phyloP scores from a whole-genome alignment of 2,797 vertebrate genomes.

The Rhynchotus rufescens region DNA sequence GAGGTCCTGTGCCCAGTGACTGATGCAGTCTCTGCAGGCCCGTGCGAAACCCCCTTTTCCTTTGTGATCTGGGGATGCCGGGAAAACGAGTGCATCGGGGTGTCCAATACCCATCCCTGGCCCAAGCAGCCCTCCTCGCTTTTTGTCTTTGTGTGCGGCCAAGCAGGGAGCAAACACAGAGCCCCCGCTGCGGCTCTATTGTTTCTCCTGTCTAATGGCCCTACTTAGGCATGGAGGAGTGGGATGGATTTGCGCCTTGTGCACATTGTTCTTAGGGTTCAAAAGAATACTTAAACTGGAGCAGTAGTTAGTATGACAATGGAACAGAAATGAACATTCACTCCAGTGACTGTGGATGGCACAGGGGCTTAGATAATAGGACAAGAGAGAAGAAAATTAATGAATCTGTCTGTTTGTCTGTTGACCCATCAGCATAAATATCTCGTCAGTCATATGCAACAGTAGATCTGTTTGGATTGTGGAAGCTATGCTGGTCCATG shows the following conservation, averaged over 20 bases:
- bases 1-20: slow-evolving; percentile 50
- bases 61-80: slow-evolving; percentile 58
- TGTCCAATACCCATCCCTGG: slow-evolving; percentile 54
- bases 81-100: slow-evolving; percentile 52
- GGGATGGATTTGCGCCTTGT: slow-evolving; percentile 57
- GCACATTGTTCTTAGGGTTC: slow-evolving; percentile 66
- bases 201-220: slow-evolving; percentile 72
- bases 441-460: slow-evolving; percentile 40
- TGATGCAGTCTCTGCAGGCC: slow-evolving; percentile 44
- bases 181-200: slow-evolving; percentile 61
- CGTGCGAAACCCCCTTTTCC: slow-evolving; percentile 33
- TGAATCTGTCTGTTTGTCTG: slow-evolving; percentile 42
- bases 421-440: slow-evolving; percentile 37
- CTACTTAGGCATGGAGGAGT: slow-evolving; percentile 64
- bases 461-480: background rate
- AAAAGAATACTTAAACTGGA: slow-evolving; percentile 73
- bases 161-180: slow-evolving; percentile 61
- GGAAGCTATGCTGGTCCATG: rapidly evolving
- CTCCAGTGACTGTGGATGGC: slow-evolving; percentile 44
- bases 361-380: slow-evolving; percentile 32
- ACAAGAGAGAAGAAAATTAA: slow-evolving; percentile 52
- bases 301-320: slow-evolving; percentile 66
- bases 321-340: slow-evolving; percentile 68
- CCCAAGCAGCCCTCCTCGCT: slow-evolving; percentile 49
- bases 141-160: slow-evolving; percentile 69